These are phyloP conservation scores for Silurus glanis DNA, from an alignment of 2,113 vertebrate genomes.

Conservation along the genomic window DNA sequence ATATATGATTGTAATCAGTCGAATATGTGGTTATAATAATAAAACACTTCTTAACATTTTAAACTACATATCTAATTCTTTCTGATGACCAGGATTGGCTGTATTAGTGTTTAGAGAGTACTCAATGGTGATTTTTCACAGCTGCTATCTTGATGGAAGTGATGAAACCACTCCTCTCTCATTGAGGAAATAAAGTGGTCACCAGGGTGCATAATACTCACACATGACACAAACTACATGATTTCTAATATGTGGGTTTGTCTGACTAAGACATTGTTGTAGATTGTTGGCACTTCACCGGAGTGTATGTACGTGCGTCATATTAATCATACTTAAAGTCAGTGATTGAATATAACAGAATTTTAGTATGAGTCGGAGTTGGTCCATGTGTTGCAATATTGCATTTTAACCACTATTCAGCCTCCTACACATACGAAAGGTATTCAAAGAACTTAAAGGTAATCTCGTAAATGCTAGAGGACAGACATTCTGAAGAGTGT, in stretches of 20 bases:
- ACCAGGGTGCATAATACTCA: neutral
- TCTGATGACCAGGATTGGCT: neutral
- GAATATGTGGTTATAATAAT: too few species aligned
- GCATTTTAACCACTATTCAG: slow-evolving; percentile 40
- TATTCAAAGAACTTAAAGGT: slow-evolving; percentile 53
- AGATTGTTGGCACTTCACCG: slow-evolving; percentile 16
- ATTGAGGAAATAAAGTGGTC: slow-evolving; percentile 19
- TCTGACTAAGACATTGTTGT: slow-evolving; percentile 9
- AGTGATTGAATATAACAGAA: slow-evolving; percentile 26
- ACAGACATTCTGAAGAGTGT: neutral
- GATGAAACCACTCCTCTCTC: neutral
- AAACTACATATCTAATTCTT: neutral
- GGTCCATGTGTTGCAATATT: slow-evolving; percentile 37
- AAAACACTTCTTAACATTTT: neutral
- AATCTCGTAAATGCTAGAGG: slow-evolving; percentile 44
- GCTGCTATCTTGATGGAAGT: neutral
- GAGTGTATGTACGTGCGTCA: slow-evolving; percentile 1
- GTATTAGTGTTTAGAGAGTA: neutral
- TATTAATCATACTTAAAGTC: slow-evolving; percentile 15
- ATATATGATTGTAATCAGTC: neutral
- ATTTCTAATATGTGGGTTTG: neutral
- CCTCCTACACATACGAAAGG: slow-evolving; percentile 48
- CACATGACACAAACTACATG: neutral
- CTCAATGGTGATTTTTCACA: slow-evolving; percentile 4
- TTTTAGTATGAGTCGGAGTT: slow-evolving; percentile 12